Evolutionary conservation across 2,797 vertebrate species (phyloP).

Genomic region (Gorsachius magnificus): DNA sequence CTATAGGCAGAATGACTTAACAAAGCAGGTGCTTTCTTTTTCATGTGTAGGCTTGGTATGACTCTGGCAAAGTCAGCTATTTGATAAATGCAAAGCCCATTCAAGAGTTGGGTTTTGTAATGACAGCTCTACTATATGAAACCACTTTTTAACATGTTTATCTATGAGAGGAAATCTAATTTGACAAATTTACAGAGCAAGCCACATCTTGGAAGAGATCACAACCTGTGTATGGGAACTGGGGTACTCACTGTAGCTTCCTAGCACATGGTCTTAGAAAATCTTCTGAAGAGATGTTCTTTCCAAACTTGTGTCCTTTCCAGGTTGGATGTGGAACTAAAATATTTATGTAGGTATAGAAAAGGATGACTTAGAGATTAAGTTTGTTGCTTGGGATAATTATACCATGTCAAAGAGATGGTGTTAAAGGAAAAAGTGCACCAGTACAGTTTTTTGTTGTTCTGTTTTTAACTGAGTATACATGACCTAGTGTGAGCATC

Average conservation of each 20-base stretch:
- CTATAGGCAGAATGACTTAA: background rate
- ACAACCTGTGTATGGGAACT: background rate
- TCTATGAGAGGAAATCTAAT: background rate
- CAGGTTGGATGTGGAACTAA: background rate
- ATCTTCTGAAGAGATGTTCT: background rate
- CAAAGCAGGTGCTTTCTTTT: background rate
- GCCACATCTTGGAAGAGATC: background rate
- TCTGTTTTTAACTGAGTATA: background rate
- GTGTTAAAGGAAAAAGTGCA: background rate
- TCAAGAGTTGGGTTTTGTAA: background rate
- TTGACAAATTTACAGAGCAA: background rate
- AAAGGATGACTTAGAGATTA: background rate
- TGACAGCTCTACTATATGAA: background rate
- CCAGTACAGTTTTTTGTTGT: background rate
- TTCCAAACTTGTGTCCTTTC: background rate
- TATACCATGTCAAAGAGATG: background rate
- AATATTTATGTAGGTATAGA: background rate
- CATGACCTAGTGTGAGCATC: background rate
- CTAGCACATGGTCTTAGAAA: background rate
- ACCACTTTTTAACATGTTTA: background rate
- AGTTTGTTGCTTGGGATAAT: background rate
- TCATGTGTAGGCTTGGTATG: background rate
- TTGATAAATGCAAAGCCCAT: background rate
- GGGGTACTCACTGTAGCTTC: background rate
- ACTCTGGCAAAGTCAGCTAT: background rate